Evolutionary conservation across 2,888 invertebrate species (phyloP), one percentile per base, ranked within the genome.

Genomic region (Bimastos eiseni): DNA sequence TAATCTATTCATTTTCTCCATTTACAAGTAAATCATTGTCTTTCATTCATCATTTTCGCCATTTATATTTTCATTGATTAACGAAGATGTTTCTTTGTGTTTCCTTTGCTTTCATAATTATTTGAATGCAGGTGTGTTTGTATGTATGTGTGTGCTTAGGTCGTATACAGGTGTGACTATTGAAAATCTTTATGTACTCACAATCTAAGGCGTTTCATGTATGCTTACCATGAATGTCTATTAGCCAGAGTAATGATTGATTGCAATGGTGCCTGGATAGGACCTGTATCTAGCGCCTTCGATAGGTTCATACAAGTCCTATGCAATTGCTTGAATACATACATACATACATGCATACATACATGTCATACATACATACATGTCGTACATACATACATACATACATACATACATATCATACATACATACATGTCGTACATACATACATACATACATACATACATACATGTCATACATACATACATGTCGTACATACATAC

Each of bases 391-490:
- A 55, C 89, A 49, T 49, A n/a, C 89, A 49, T 49, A 89, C 89
- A 89, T 36, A 89, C 89, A 89, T 24, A 89, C 89, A 89, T 36
- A 89, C 89, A 89, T 24, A 89, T n/a, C 89, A 89, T 49, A 89
- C 89, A 89, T n/a, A 70, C 89, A 70, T n/a, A 89, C 89, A 41
- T 41, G 15, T 41, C 41, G 44, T 49, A 38, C 89, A 89, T n/a
- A 55, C 89, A 49, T 49, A n/a, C 89, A 49, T 49, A 89, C 89
- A 89, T 36, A 89, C 89, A 89, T 24, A 89, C 89, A 89, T 36
- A 89, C 89, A 89, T 24, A 89, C 89, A 89, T 49, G 70, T n/a
- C 89, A 89, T 49, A 89, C 89, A 89, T n/a, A 70, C 89, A 70
- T n/a, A 89, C 89, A 89, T 49, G 70, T 34, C 33, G 70, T 55